Conservation (phyloP, 2,113 vertebrate genomes). For the Steatornis caripensis region DNA sequence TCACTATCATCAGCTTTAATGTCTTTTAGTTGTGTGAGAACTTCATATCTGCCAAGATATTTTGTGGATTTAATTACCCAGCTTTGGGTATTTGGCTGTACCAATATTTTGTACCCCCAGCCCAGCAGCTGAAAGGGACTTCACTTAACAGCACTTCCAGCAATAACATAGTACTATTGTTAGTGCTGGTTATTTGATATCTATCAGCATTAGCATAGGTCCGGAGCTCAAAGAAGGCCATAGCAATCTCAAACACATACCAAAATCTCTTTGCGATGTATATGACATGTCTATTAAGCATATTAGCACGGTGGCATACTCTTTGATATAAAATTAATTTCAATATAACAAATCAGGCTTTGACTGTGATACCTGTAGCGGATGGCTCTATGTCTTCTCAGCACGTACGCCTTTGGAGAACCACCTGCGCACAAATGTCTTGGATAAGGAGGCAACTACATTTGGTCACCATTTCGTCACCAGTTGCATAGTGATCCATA, state of each 20-base stretch:
- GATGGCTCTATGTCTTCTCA: neutral
- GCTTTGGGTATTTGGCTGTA: neutral
- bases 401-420: neutral
- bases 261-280: neutral
- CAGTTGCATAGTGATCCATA: neutral
- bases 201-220: neutral
- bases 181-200: neutral
- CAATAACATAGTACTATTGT: neutral
- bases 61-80: neutral
- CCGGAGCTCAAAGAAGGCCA: neutral
- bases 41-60: neutral
- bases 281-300: neutral
- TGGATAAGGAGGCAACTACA: neutral
- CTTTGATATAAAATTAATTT: neutral
- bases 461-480: too few species aligned
- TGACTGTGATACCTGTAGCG: neutral
- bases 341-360: neutral
- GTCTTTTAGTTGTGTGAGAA: neutral
- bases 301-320: neutral
- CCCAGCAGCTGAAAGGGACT: neutral
- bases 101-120: neutral
- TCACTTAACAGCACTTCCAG: neutral
- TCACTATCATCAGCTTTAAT: neutral
- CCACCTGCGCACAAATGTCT: neutral
- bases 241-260: neutral